Evolutionary conservation across 1,140 invertebrate genomes (phyloP).

Genomic region (Nymphalis io): DNA sequence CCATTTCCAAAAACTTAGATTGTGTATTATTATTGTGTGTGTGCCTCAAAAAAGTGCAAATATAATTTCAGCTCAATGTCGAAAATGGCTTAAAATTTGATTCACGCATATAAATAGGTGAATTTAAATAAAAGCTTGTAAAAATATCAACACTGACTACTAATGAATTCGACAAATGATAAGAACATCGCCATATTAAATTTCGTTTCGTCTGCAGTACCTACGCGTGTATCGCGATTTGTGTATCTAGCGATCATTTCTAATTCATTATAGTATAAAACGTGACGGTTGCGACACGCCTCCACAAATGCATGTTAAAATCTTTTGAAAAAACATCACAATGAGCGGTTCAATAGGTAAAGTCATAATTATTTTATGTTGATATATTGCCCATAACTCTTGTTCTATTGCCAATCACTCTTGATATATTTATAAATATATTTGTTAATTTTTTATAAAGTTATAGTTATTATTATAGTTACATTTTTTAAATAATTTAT

Average conservation of each 20-base stretch:
- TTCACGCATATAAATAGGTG: too few species aligned
- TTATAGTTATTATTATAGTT: too few species aligned
- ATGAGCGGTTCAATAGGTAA: slow-evolving; percentile 15
- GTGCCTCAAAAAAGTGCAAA: too few species aligned
- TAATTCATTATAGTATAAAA: slow-evolving; percentile 15
- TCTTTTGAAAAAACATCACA: neutral
- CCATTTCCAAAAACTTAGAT: too few species aligned
- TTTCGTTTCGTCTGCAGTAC: slow-evolving; percentile 31
- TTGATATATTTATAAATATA: neutral
- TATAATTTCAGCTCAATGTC: too few species aligned
- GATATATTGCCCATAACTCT: slow-evolving; percentile 5
- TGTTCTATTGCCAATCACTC: neutral
- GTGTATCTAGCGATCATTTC: slow-evolving; percentile 3
- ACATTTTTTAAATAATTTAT: too few species aligned
- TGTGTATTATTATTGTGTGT: too few species aligned
- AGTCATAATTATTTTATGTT: neutral
- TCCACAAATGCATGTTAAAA: neutral
- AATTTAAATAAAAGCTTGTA: neutral
- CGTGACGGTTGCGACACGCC: slow-evolving; percentile 8
- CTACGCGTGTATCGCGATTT: neutral
- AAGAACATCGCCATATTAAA: slow-evolving; percentile 11
- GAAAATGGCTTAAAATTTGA: too few species aligned
- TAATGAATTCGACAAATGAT: neutral
- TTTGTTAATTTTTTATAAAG: neutral
- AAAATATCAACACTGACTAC: neutral